Evolutionary conservation across 2,888 invertebrate species (phyloP), one percentile per base, ranked within the genome.

Genomic region (Oscheius onirici): DNA sequence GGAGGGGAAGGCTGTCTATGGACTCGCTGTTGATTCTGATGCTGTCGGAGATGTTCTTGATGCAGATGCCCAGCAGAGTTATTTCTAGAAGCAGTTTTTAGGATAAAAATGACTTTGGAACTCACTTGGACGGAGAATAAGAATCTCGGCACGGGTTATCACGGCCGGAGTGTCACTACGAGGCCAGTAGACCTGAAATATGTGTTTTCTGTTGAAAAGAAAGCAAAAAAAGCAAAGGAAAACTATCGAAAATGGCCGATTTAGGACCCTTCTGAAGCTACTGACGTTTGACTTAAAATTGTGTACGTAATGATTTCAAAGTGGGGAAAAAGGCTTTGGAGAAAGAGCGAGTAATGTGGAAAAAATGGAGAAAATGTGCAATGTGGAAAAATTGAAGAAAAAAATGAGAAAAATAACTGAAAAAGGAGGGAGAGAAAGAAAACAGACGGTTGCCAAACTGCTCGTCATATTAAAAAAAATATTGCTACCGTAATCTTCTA

Each of bases 181-280:
- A 20, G 58, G 58, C 58, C 58, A 58, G 17, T 58, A 58, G 8
- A 58, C 58, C 58, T 58, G n/a, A 17, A 41, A 41, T 40, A 8
- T 34, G 15, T 15, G 13, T 8, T 55, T 26, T 15, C 11, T 34
- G 22, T 5, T 15, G 5, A 22, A 24, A 22, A 22, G 20, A 52
- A 0, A 20, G 22, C 13, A 13, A 22, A 22, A 20, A 52, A 20
- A 52, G 13, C 22, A 22, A n/a, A n/a, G 8, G n/a, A 52, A 52
- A 52, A 13, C 13, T 34, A 8, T 3, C 5, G 3, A 34, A 34
- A 34, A 34, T 34, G 5, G 8, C 5, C 8, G 3, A 34, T 34
- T 34, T 34, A 6, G 8, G 34, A 34, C 8, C 5, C 8, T 34
- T 34, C 34, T n/a, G 8, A 34, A 34, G 34, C 8, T 8, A 8